Evolutionary conservation across 2,797 vertebrate genomes (phyloP), one percentile per base, ranked within the genome.

Genomic region (Poeciliopsis infans): DNA sequence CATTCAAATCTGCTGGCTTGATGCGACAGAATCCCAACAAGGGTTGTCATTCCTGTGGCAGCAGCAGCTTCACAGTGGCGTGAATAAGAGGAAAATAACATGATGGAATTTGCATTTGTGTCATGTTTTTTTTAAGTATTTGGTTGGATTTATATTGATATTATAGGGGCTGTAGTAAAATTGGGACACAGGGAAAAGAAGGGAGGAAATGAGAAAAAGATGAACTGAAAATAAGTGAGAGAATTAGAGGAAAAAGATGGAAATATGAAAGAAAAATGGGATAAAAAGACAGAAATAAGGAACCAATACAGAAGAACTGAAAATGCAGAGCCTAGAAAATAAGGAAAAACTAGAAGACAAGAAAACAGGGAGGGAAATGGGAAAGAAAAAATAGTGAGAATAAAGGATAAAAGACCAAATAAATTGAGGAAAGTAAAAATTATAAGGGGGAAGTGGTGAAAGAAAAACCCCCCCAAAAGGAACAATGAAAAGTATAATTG

Each of bases 1-100:
- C 93, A 94, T 95, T 95, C 93, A 95, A 95, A 94, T 94, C 88
- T 90, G 89, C 90, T 77, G 88, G 90, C 86, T 92, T 93, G 91
- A 95, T 93, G 93, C 85, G 91, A 89, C 94, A 87, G 88, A 93
- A 92, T 93, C 89, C 90, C 94, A 93, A 95, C 93, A 88, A 94
- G 93, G 92, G 90, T 85, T 94, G 93, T 93, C 92, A 94, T 89
- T 90, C 88, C 90, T 82, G 87, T 82, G 89, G 90, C 78, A 84
- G 85, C 86, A 71, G 87, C 90, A 51, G 86, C 93, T 91, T 90
- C 85, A 79, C 83, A 85, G 82, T 78, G 83, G 84, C 72, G 75
- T 90, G 87, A 93, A 94, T 91, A 92, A 91, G 84, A 89, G 80
- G 86, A 80, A 89, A 90, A 93, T 90, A 84, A 93, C 88, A 89